Percentiles rank a stretch among this genome's conserved stretches.
These are phyloP conservation scores for Tinea trinotella DNA, from an alignment of 2,888 invertebrate genomes.

Conservation along the genomic window DNA sequence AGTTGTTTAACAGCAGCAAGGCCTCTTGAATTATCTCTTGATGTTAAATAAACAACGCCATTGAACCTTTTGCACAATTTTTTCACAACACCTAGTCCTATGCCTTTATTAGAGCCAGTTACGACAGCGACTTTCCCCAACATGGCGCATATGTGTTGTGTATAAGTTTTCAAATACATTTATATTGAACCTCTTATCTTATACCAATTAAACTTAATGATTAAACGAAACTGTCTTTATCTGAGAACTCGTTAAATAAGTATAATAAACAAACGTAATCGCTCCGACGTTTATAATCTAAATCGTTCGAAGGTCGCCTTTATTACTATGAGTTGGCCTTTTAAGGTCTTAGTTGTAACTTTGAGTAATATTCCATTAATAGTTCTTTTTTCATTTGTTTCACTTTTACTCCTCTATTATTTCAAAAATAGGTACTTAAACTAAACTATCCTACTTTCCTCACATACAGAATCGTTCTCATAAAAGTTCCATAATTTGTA, in stretches of 20 bases:
- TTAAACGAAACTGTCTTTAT: neutral
- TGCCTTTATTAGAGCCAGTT: constrained; percentile 78
- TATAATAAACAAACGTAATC: neutral
- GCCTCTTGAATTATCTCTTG: constrained; percentile 69
- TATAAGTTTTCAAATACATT: neutral
- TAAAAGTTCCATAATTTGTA: too few relatives aligned
- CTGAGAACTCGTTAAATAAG: neutral
- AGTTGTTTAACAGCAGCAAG: constrained; percentile 64
- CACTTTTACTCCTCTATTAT: too few relatives aligned
- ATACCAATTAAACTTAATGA: neutral
- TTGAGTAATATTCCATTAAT: too few relatives aligned
- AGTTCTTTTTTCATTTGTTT: too few relatives aligned
- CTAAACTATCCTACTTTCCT: too few relatives aligned
- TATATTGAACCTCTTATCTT: neutral
- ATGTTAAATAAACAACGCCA: constrained; percentile 76
- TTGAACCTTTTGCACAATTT: constrained; percentile 72
- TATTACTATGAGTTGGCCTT: too few relatives aligned
- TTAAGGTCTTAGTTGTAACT: too few relatives aligned
- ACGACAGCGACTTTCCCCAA: constrained; percentile 46
- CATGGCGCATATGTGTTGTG: constrained; percentile 24
- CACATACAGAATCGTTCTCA: too few relatives aligned
- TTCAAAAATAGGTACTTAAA: too few relatives aligned
- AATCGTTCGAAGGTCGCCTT: neutral
- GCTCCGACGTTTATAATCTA: too few relatives aligned
- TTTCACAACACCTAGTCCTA: constrained; percentile 75